phyloP scores from a whole-genome alignment of 2,113 vertebrate species.

The Cyanocitta stelleri region DNA sequence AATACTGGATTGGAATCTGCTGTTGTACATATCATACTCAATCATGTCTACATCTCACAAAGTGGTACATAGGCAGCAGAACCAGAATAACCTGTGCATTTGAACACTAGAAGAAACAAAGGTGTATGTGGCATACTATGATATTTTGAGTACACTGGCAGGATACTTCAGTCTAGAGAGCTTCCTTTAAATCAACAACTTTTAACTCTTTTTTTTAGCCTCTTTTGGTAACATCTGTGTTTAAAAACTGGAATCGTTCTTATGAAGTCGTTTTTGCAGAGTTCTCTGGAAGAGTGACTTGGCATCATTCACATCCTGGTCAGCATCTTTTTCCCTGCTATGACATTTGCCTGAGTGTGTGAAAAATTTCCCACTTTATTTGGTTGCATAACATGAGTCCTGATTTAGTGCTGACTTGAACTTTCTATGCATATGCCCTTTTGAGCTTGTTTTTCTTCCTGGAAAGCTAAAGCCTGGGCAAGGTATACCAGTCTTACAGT shows the following conservation, averaged over 20 bases:
- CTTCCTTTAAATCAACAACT: not conserved
- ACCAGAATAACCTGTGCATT: not conserved
- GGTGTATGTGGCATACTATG: not conserved
- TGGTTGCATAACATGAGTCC: not conserved
- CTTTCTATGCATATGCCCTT: not conserved
- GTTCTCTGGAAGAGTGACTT: slow-evolving; percentile 25
- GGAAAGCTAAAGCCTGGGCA: not conserved
- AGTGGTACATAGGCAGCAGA: not conserved
- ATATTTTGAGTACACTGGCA: not conserved
- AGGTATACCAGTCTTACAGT: not conserved
- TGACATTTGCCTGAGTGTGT: slow-evolving; percentile 9
- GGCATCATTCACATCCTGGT: not conserved
- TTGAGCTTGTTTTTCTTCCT: not conserved
- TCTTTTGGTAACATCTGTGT: not conserved
- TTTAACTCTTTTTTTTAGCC: not conserved
- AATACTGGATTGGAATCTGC: not conserved
- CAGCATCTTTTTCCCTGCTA: not conserved
- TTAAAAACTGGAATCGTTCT: not conserved
- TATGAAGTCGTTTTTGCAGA: not conserved
- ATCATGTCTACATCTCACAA: not conserved
- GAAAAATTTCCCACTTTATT: not conserved
- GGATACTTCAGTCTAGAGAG: not conserved
- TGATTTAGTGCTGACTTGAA: slow-evolving; percentile 5
- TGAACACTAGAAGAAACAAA: not conserved
- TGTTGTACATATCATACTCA: not conserved